Evolutionary conservation across 2,888 invertebrate genomes (phyloP).

Genomic region (Nephrotoma appendiculata): DNA sequence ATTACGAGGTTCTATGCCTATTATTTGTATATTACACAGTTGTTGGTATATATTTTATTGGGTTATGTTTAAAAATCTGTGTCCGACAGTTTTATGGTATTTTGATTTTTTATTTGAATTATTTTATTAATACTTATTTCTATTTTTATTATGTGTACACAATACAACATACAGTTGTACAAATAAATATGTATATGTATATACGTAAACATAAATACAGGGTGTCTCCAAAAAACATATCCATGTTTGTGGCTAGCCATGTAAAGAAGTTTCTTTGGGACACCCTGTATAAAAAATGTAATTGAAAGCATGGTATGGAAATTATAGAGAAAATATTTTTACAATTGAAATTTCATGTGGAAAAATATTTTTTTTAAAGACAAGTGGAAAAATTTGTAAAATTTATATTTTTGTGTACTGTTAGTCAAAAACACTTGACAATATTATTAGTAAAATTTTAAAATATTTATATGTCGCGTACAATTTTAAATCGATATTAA

Average conservation of each 20-base stretch:
- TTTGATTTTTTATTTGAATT: background rate
- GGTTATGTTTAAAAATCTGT: constrained; percentile 1
- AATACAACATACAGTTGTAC: background rate
- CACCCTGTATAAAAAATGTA: background rate
- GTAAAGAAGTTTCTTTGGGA: no score
- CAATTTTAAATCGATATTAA: background rate
- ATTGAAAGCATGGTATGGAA: background rate
- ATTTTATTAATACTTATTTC: background rate
- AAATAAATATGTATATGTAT: background rate
- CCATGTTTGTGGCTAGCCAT: no score
- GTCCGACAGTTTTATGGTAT: constrained; percentile 3
- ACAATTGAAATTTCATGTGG: background rate
- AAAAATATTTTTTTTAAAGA: background rate
- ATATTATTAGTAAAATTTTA: background rate
- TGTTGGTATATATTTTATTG: background rate
- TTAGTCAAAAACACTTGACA: background rate
- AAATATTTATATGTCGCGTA: background rate
- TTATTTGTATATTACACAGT: background rate
- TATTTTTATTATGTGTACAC: background rate
- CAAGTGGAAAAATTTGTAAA: background rate
- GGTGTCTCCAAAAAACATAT: no score
- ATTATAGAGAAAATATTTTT: background rate
- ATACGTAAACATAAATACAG: background rate
- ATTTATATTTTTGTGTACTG: background rate
- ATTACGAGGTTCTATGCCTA: background rate